Evolutionary conservation across 2,888 invertebrate genomes (phyloP).

Genomic region (Phyto melanocephala): DNA sequence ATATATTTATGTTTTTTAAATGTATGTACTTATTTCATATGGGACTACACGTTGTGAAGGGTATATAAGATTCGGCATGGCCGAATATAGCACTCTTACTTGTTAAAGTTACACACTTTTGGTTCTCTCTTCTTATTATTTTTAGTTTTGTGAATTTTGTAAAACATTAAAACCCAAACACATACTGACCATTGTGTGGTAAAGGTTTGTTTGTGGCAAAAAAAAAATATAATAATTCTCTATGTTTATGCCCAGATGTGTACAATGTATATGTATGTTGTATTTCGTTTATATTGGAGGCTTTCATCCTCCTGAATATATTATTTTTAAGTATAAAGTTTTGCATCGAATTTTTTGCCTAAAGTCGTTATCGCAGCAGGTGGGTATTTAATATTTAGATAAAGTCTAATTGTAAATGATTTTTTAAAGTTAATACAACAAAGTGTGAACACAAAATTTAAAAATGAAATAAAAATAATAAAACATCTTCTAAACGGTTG

Average conservation of each 20-base stretch:
- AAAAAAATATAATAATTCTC: neutral
- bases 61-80: too few relatives aligned
- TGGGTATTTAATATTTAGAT: conserved; percentile 4
- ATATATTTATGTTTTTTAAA: too few relatives aligned
- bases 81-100: too few relatives aligned
- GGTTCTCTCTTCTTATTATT: neutral
- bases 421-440: too few relatives aligned
- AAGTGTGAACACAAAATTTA: too few relatives aligned
- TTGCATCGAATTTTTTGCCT: neutral
- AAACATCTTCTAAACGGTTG: too few relatives aligned
- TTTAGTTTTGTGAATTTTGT: neutral
- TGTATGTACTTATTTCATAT: too few relatives aligned
- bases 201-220: conserved; percentile 46
- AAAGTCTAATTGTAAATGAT: too few relatives aligned
- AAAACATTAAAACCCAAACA: conserved; percentile 30
- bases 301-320: neutral
- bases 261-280: neutral
- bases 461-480: too few relatives aligned
- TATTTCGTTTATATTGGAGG: conserved; percentile 27
- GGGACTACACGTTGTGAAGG: too few relatives aligned
- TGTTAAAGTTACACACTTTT: too few relatives aligned
- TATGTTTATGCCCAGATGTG: neutral
- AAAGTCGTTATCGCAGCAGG: neutral
- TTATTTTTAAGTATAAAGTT: neutral
- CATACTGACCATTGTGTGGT: conserved; percentile 50